Evolutionary conservation across 2,797 vertebrate species (phyloP).

Genomic region (Masticophis lateralis): DNA sequence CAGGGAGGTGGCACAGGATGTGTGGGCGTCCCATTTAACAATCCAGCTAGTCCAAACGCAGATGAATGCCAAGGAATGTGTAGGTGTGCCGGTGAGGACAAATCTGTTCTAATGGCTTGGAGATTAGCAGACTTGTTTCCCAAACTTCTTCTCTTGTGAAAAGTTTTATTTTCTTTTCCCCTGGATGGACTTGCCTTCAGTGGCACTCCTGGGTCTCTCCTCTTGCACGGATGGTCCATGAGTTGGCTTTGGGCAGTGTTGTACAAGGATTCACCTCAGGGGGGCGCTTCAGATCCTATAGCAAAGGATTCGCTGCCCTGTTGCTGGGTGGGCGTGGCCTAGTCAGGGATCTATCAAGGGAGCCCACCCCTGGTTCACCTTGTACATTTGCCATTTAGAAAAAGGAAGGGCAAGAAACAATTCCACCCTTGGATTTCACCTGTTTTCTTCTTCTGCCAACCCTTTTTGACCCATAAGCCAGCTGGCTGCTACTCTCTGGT

Average conservation of each 20-base stretch:
- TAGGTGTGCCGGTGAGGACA: neutral
- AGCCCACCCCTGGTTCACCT: too few species aligned
- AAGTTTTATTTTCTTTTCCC: neutral
- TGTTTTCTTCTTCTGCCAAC: neutral
- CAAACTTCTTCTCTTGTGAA: neutral
- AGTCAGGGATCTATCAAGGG: too few species aligned
- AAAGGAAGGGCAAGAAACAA: neutral
- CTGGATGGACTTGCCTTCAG: too few species aligned
- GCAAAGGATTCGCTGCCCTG: too few species aligned
- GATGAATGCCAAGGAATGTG: neutral
- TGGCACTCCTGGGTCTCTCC: neutral
- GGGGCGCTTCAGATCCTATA: too few species aligned
- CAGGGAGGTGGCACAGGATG: neutral
- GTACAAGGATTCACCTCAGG: neutral
- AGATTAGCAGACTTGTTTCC: neutral
- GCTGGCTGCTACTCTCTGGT: neutral
- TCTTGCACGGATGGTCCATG: neutral
- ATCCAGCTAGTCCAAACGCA: neutral
- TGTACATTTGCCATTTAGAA: neutral
- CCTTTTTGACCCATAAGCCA: neutral
- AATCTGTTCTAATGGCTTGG: neutral
- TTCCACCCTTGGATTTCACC: neutral
- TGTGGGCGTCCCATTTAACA: neutral
- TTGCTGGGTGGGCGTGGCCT: too few species aligned
- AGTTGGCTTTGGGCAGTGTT: neutral